A percentile compares a stretch with the other conserved stretches of the same genome.
Conservation (phyloP, 2,888 invertebrate species). For the Brenthis hecate region DNA sequence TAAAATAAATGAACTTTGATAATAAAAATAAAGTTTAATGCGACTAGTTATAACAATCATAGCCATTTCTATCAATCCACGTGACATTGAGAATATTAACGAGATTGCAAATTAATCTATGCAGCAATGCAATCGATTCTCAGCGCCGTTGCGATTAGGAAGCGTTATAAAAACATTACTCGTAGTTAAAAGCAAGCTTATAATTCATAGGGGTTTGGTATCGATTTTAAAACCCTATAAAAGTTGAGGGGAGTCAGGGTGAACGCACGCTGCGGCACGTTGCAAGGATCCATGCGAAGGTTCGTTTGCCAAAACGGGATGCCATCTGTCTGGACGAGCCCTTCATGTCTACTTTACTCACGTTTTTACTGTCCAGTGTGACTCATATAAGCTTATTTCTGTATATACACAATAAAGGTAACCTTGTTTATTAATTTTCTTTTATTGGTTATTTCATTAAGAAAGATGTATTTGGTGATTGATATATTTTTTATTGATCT, state of each 20-base stretch:
- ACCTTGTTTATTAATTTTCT: no score
- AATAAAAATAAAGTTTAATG: not conserved
- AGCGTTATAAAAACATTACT: slow-evolving; percentile 38
- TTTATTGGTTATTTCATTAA: no score
- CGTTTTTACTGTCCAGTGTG: slow-evolving; percentile 38
- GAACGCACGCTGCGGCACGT: slow-evolving; percentile 65
- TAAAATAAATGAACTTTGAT: not conserved
- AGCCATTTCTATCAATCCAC: slow-evolving; percentile 25
- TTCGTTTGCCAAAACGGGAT: slow-evolving; percentile 64
- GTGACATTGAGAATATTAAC: slow-evolving; percentile 37
- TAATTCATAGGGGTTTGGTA: slow-evolving; percentile 49
- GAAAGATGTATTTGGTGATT: no score
- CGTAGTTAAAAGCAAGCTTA: slow-evolving; percentile 25
- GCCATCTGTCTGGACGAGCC: slow-evolving; percentile 48
- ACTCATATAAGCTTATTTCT: slow-evolving; percentile 4
- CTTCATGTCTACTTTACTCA: slow-evolving; percentile 26
- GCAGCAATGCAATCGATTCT: slow-evolving; percentile 35
- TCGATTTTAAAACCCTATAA: slow-evolving; percentile 76
- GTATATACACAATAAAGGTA: no score
- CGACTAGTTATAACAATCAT: slow-evolving; percentile 5
- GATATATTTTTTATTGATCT: no score
- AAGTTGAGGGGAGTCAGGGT: slow-evolving; percentile 66
- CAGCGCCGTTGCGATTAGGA: slow-evolving; percentile 31
- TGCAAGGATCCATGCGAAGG: slow-evolving; percentile 53
- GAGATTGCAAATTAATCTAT: slow-evolving; percentile 37